Conservation (phyloP, 2,797 vertebrate genomes). For the Hapalemur alaotrensis region DNA sequence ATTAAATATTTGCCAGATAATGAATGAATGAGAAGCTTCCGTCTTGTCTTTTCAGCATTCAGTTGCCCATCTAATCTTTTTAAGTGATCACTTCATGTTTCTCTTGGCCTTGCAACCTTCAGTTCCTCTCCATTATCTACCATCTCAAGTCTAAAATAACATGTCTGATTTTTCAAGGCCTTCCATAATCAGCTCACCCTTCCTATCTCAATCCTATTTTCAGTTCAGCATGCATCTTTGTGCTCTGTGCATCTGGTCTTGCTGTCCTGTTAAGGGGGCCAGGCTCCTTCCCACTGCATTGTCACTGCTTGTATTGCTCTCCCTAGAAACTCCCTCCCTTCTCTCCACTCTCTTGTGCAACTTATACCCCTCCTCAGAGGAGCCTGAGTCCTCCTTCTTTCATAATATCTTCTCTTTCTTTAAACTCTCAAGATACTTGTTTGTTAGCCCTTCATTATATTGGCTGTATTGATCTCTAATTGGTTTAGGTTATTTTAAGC, state of each 20-base stretch:
- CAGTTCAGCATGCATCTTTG: background rate
- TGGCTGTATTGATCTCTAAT: background rate
- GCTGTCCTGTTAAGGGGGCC: background rate
- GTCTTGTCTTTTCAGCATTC: background rate
- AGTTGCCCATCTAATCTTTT: background rate
- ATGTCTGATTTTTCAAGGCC: background rate
- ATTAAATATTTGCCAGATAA: background rate
- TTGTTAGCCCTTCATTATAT: background rate
- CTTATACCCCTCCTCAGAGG: background rate
- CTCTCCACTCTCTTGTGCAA: background rate
- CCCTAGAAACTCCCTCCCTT: background rate
- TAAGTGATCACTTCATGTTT: background rate
- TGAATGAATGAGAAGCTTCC: background rate
- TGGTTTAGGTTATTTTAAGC: conserved; percentile 52
- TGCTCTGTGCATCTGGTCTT: background rate
- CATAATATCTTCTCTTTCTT: conserved; percentile 3
- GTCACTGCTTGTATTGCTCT: background rate
- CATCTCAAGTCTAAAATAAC: background rate
- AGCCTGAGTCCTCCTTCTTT: background rate
- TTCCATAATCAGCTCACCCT: background rate
- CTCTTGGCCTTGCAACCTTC: background rate
- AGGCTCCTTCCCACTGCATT: background rate
- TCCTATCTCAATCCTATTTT: background rate
- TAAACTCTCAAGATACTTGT: background rate
- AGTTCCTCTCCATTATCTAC: background rate